These are phyloP conservation scores for Frankliniella intonsa DNA, from an alignment of 2,888 invertebrate species.

Conservation along the genomic window DNA sequence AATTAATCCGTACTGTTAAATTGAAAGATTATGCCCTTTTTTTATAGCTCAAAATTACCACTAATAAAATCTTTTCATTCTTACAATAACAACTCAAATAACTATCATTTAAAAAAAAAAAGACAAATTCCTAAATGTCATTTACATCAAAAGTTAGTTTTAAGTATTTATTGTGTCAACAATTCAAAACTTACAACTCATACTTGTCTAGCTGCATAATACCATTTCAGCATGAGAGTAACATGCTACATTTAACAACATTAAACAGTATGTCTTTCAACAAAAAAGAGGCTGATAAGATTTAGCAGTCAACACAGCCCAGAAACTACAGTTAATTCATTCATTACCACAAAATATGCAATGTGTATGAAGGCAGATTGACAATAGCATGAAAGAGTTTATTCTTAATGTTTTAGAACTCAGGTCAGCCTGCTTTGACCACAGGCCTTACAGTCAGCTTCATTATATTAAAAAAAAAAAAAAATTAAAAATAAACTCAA, in stretches of 20 bases:
- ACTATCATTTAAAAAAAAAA: background rate
- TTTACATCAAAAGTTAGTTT: background rate
- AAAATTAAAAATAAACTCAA: background rate
- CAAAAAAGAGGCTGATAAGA: conserved; percentile 5
- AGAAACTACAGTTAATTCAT: background rate
- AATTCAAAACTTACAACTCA: conserved; percentile 11
- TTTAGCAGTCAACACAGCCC: conserved; percentile 19
- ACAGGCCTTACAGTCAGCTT: too few relatives aligned
- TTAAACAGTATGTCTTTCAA: background rate
- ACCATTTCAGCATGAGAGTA: background rate
- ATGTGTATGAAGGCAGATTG: background rate
- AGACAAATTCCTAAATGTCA: background rate
- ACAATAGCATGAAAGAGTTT: background rate
- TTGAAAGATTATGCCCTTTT: too few relatives aligned
- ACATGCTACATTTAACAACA: background rate
- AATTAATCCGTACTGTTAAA: too few relatives aligned
- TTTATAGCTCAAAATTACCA: background rate
- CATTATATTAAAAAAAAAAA: background rate
- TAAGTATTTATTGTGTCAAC: conserved; percentile 11
- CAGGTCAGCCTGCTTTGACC: background rate
- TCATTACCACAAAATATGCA: background rate
- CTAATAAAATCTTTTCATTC: background rate
- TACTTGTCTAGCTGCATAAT: conserved; percentile 1
- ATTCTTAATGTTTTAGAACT: background rate
- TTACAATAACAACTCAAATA: background rate